Conservation (phyloP, 2,113 vertebrate genomes). For the Albula glossodonta region DNA sequence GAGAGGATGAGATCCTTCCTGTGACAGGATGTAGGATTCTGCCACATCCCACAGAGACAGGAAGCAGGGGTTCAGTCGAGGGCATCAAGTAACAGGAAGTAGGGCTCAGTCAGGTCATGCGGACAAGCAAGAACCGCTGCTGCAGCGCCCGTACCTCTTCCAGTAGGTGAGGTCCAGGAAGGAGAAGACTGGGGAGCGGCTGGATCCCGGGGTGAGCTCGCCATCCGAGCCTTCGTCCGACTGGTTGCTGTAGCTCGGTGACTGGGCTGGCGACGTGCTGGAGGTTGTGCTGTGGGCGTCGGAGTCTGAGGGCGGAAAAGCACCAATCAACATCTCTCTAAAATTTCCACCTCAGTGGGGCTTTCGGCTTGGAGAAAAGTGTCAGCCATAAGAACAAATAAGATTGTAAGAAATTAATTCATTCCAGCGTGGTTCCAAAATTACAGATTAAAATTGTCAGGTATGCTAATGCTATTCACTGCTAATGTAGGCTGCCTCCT, state of each 20-base stretch:
- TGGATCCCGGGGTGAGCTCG: slow-evolving; percentile 83
- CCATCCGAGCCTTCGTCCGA: slow-evolving; percentile 93
- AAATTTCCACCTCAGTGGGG: neutral
- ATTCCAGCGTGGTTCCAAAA: no score
- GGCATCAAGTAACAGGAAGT: neutral
- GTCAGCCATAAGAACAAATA: no score
- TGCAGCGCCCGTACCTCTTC: slow-evolving; percentile 81
- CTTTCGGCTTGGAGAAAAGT: neutral
- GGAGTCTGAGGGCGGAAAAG: slow-evolving; percentile 74
- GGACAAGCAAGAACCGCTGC: neutral
- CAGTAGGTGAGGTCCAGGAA: slow-evolving; percentile 97
- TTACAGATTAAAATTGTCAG: no score
- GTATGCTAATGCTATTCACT: no score
- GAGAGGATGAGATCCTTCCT: no score
- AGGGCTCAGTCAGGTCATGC: neutral
- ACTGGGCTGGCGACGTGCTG: slow-evolving; percentile 92
- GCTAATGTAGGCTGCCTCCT: no score
- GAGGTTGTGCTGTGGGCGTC: slow-evolving; percentile 97
- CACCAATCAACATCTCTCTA: neutral
- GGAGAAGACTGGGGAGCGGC: slow-evolving; percentile 89
- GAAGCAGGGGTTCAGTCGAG: neutral
- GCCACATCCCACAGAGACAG: neutral
- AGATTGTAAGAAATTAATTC: no score
- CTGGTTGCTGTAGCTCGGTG: slow-evolving; percentile 94
- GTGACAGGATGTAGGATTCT: neutral